These are phyloP conservation scores for Acronicta aceris DNA, from an alignment of 2,888 invertebrate species.

Conservation along the genomic window DNA sequence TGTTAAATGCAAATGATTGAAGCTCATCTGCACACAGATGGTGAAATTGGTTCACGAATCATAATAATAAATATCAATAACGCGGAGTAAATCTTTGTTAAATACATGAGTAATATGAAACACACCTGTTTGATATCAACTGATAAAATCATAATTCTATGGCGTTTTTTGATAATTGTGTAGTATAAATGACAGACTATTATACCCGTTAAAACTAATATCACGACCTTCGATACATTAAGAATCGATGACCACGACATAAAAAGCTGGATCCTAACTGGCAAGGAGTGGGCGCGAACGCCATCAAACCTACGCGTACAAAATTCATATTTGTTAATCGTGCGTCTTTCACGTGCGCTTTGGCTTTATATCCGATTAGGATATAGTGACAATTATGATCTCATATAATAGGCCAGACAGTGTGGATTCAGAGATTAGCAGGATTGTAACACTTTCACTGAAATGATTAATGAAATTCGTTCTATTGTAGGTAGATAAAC, in stretches of 20 bases:
- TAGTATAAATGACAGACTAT: slow-evolving; percentile 17
- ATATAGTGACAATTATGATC: slow-evolving; percentile 40
- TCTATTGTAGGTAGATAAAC: slow-evolving; percentile 40
- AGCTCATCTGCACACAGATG: slow-evolving; percentile 52
- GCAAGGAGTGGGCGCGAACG: slow-evolving; percentile 57
- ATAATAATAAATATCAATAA: slow-evolving; percentile 49
- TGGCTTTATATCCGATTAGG: slow-evolving; percentile 31
- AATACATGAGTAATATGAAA: too few relatives aligned
- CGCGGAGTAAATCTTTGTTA: slow-evolving; percentile 12
- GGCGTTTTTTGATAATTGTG: slow-evolving; percentile 14
- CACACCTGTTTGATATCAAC: slow-evolving; percentile 21
- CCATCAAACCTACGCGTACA: slow-evolving; percentile 39
- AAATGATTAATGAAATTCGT: slow-evolving; percentile 57
- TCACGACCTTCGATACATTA: slow-evolving; percentile 36
- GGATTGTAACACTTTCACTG: slow-evolving; percentile 64
- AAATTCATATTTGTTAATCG: slow-evolving; percentile 43
- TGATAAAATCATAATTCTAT: slow-evolving; percentile 1
- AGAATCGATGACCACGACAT: slow-evolving; percentile 35
- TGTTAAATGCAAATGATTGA: slow-evolving; percentile 57
- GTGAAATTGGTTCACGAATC: slow-evolving; percentile 52
- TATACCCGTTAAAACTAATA: slow-evolving; percentile 20
- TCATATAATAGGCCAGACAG: slow-evolving; percentile 52
- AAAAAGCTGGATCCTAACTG: slow-evolving; percentile 26
- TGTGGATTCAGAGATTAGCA: slow-evolving; percentile 50
- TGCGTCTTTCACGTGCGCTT: slow-evolving; percentile 43